These are phyloP conservation scores for Drosophila ohnishii DNA, from an alignment of 1,140 invertebrate species.

Conservation along the genomic window DNA sequence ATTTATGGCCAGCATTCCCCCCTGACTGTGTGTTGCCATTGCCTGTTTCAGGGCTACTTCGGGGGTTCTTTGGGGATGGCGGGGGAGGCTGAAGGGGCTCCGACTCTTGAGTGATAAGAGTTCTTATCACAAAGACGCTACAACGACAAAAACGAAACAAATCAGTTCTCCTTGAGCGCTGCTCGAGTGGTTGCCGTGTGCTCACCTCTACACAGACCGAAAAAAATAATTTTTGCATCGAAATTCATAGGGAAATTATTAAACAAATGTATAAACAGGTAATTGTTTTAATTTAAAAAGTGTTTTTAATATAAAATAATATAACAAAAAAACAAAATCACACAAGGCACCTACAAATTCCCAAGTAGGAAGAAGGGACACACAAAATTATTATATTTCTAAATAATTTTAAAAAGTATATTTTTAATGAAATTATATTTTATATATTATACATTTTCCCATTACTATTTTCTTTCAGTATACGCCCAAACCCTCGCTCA, in stretches of 20 bases:
- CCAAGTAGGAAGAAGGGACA: background rate
- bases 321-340: background rate
- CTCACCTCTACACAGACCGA: conserved; percentile 10
- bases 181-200: conserved; percentile 43
- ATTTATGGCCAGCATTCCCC: conserved; percentile 22
- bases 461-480: background rate
- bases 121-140: conserved; percentile 27
- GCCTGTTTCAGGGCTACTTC: background rate
- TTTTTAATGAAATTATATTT: background rate
- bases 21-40: conserved; percentile 21
- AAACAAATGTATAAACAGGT: no score
- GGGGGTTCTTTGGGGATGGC: background rate
- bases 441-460: background rate
- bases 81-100: background rate
- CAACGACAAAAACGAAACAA: conserved; percentile 41
- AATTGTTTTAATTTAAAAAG: background rate
- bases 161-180: conserved; percentile 51
- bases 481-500: background rate
- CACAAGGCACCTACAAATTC: background rate
- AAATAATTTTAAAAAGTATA: background rate
- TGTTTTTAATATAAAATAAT: background rate
- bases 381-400: background rate
- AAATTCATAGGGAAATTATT: no score
- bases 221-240: background rate
- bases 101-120: conserved; percentile 35